These are phyloP conservation scores for Cirrhinus mrigala DNA, from an alignment of 2,797 vertebrate species.

Conservation along the genomic window DNA sequence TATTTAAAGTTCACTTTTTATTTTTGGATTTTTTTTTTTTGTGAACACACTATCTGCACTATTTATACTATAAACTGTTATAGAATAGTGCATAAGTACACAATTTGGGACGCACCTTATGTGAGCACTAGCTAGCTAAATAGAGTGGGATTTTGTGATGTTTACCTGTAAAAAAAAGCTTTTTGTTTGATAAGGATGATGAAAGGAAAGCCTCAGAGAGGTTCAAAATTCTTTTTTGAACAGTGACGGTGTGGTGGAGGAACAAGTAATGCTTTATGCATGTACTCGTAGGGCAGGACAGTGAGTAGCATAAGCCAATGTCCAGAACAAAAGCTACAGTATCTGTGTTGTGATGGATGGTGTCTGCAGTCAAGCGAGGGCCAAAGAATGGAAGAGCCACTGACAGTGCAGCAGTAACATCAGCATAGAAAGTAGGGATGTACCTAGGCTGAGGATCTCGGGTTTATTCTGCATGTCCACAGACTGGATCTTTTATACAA, in stretches of 20 bases:
- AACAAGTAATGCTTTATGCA: slow-evolving; percentile 2
- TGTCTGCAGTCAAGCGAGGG: neutral
- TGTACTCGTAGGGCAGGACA: neutral
- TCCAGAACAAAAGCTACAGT: neutral
- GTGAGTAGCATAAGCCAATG: neutral
- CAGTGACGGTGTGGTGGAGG: neutral
- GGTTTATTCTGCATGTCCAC: neutral
- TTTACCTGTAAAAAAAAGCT: neutral
- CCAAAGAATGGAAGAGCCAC: neutral
- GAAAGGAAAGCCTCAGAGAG: neutral
- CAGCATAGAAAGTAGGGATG: neutral
- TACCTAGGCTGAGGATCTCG: neutral
- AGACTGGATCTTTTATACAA: neutral
- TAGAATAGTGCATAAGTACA: no score
- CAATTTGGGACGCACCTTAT: neutral
- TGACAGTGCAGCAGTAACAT: neutral
- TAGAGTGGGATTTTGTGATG: neutral
- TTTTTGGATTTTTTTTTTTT: no score
- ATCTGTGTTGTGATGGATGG: neutral
- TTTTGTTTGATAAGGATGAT: neutral
- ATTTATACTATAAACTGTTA: no score
- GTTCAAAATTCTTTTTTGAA: neutral
- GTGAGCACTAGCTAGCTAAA: neutral
- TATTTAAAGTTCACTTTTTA: no score
- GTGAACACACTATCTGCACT: no score